phyloP scores from a whole-genome alignment of 2,113 vertebrate genomes.

The Pao palembangensis region DNA sequence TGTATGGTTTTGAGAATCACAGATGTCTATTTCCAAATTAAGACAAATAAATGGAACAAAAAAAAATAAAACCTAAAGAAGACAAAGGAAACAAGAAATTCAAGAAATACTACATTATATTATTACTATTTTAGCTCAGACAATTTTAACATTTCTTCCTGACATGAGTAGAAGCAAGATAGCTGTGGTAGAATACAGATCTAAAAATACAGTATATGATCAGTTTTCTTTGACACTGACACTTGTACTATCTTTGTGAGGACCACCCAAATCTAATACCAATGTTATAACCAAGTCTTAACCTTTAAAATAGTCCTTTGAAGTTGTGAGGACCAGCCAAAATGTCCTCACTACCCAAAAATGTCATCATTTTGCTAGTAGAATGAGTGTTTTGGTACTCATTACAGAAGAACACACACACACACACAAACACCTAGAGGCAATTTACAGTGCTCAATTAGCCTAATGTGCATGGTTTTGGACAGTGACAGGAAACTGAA shows the following conservation, averaged over 20 bases:
- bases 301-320: neutral
- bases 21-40: neutral
- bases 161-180: neutral
- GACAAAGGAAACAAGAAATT: neutral
- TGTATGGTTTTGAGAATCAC: slow-evolving; percentile 14
- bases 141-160: neutral
- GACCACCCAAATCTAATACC: no score
- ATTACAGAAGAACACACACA: neutral
- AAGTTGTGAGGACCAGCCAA: neutral
- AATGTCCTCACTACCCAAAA: neutral
- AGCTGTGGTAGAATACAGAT: no score
- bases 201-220: no score
- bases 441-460: neutral
- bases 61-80: neutral
- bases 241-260: no score
- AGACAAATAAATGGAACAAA: neutral
- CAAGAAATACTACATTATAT: neutral
- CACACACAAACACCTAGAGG: neutral
- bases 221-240: no score
- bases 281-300: neutral
- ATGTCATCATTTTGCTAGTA: no score
- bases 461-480: neutral
- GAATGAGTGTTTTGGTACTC: neutral
- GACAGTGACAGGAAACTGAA: neutral
- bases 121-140: neutral